Conservation (phyloP, 2,797 vertebrate genomes). For the Anguilla obscura region DNA sequence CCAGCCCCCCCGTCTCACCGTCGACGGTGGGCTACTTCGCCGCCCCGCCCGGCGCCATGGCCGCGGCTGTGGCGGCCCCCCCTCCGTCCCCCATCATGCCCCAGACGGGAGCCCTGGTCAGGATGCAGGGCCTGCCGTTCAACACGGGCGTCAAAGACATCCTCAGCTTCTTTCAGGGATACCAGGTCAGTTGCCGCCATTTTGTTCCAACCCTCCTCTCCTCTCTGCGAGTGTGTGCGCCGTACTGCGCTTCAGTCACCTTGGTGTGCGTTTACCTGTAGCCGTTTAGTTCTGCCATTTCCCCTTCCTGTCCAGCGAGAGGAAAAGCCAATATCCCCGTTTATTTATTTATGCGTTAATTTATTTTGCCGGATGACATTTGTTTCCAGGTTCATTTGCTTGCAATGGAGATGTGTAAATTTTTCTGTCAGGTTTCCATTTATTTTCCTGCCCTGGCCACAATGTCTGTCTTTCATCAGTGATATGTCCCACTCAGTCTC, state of each 20-base stretch:
- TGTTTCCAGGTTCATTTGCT: not conserved
- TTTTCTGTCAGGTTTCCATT: not conserved
- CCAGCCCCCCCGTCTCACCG: slow-evolving; percentile 93
- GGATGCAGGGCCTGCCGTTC: slow-evolving; percentile 90
- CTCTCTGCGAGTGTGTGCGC: not conserved
- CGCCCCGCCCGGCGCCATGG: slow-evolving; percentile 77
- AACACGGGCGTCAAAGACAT: slow-evolving; percentile 90
- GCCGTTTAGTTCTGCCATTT: not conserved
- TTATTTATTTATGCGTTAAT: not conserved
- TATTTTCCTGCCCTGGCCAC: not conserved
- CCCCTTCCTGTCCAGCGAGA: not conserved
- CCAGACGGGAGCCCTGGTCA: slow-evolving; percentile 78
- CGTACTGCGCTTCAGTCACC: not conserved
- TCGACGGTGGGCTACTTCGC: slow-evolving; percentile 86
- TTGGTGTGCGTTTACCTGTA: not conserved
- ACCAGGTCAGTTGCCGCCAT: slow-evolving; percentile 80
- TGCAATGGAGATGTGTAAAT: not conserved
- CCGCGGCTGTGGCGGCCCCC: slow-evolving; percentile 68
- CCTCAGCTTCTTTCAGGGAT: slow-evolving; percentile 89
- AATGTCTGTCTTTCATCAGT: not conserved
- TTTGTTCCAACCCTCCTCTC: slow-evolving; percentile 35
- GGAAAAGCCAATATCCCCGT: not conserved
- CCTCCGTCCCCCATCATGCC: slow-evolving; percentile 76
- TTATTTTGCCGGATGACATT: not conserved
- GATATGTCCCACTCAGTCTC: not conserved